Base-by-base conservation (phyloP, 2,888 invertebrate genomes). In the Pollenia labialis region DNA sequence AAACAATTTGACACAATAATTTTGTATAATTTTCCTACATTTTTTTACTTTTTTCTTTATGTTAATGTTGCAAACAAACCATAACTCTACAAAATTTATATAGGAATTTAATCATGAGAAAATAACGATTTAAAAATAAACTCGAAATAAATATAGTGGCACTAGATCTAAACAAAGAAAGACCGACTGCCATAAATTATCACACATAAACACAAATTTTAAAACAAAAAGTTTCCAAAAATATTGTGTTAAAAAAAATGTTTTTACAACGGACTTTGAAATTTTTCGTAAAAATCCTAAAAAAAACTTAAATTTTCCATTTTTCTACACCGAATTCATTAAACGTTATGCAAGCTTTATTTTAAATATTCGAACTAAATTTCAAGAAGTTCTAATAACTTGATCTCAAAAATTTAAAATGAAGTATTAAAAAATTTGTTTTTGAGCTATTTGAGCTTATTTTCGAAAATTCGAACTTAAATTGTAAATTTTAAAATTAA, bases 1-100 rank as follows among this genome's bases (percentile, higher is more conserved):
- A 72, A 84, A 84, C 84, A 74, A 84, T 84, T 84, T 84, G 84
- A 84, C 84, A 84, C 68, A 79, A 84, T 84, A 84, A 84, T 84
- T 84, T 60, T 72, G 11, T 79, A 58, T 77, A 83, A 71, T 64
- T 56, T 76, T 32, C 32, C 32, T 3, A 32, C 32, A n/a, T 32
- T 32, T 18, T 11, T 62, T 69, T 62, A 1, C 6, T 50, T 18
- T 18, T 44, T 14, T 14, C 1, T 42, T 0, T 40, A 54, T 54
- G 32, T 6, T 32, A 12, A 18, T 54, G 44, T 44, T 76, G 8
- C 46, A 56, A 56, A 68, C 68, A 79, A 16, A 77, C 4, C 48
- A 58, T 68, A 66, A 54, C 32, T 48, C 58, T 46, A 56, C 6
- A 11, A 23, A 23, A 76, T 76, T 54, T 64, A 64, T 32, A 32